A percentile compares a stretch with the other conserved stretches of the same genome.
phyloP scores from a whole-genome alignment of 2,113 vertebrate species.

The Rhodinocichla rosea region DNA sequence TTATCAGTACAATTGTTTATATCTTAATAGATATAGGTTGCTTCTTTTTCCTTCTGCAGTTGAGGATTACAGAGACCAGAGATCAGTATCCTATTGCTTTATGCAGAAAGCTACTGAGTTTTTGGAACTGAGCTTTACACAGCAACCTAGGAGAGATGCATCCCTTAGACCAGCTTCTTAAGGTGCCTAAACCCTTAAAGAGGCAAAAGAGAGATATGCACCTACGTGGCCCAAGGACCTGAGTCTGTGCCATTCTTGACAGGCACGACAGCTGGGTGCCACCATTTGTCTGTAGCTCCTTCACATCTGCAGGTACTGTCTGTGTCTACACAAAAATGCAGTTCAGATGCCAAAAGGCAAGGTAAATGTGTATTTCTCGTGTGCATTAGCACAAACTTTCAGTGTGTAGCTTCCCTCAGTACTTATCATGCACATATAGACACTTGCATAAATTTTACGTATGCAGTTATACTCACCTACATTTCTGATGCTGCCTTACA shows the following conservation, averaged over 20 bases:
- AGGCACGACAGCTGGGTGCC: background rate
- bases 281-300: background rate
- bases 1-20: background rate
- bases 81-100: background rate
- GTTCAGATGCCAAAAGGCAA: background rate
- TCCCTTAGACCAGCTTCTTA: background rate
- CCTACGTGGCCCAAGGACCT: background rate
- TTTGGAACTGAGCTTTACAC: background rate
- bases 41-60: background rate
- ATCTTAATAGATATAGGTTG: background rate
- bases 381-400: background rate
- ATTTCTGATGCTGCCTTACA: background rate
- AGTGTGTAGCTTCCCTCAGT: background rate
- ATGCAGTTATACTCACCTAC: no score
- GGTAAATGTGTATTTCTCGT: background rate
- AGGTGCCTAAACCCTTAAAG: background rate
- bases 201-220: background rate
- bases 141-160: background rate
- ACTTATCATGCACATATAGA: rapidly evolving
- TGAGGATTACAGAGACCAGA: background rate
- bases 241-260: background rate
- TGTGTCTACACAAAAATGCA: background rate
- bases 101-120: background rate
- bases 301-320: background rate
- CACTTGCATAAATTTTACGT: background rate